Percentiles rank a stretch among this genome's conserved stretches.
Conservation (phyloP, 1,140 invertebrate species). For the Calliopsis andreniformis region DNA sequence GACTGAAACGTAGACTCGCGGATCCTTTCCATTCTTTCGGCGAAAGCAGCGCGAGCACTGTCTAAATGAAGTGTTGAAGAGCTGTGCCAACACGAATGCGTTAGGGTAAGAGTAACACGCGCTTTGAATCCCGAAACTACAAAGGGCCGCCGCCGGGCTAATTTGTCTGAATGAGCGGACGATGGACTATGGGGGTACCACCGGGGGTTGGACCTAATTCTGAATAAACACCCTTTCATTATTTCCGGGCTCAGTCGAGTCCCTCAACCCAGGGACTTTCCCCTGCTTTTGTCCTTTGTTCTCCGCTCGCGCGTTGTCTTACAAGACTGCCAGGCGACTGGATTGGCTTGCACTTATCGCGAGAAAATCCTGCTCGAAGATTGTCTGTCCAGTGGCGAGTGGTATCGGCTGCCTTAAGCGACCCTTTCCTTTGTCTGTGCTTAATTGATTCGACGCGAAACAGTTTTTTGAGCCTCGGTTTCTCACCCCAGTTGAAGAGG, state of each 20-base stretch:
- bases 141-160: slow-evolving; percentile 79
- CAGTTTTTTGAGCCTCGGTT: slow-evolving; percentile 22
- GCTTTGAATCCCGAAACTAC: slow-evolving; percentile 79
- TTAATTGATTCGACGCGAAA: slow-evolving; percentile 47
- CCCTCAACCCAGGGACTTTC: slow-evolving; percentile 11
- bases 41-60: slow-evolving; percentile 64
- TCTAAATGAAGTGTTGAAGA: slow-evolving; percentile 79
- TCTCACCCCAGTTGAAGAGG: not conserved
- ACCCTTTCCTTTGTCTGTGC: slow-evolving; percentile 12
- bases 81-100: slow-evolving; percentile 79
- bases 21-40: slow-evolving; percentile 70
- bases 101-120: slow-evolving; percentile 75
- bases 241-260: slow-evolving; percentile 67
- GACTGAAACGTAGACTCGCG: slow-evolving; percentile 46
- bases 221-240: slow-evolving; percentile 80
- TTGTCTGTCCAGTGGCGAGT: slow-evolving; percentile 19
- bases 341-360: slow-evolving; percentile 22
- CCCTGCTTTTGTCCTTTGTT: slow-evolving; percentile 52
- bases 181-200: slow-evolving; percentile 75
- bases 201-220: slow-evolving; percentile 75
- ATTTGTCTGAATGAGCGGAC: slow-evolving; percentile 81
- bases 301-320: slow-evolving; percentile 53
- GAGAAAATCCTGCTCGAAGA: slow-evolving; percentile 38
- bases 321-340: slow-evolving; percentile 12
- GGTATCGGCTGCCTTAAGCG: slow-evolving; percentile 14